A percentile compares a stretch with the other conserved stretches of the same genome.
phyloP scores from a whole-genome alignment of 2,797 vertebrate species.

The Myotis findleyi region DNA sequence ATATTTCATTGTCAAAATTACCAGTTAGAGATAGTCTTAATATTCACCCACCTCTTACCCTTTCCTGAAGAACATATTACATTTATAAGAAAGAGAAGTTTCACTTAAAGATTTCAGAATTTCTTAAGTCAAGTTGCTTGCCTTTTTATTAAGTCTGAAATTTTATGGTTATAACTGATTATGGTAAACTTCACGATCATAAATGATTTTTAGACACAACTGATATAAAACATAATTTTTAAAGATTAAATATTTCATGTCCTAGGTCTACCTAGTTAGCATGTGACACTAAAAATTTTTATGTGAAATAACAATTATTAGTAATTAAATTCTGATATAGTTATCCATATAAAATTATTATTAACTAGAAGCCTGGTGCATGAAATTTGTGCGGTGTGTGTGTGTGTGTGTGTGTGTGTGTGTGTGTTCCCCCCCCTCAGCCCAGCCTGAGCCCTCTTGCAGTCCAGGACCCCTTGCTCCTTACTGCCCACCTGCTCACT shows the following conservation, averaged over 20 bases:
- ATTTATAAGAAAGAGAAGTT: slow-evolving; percentile 44
- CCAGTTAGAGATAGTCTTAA: not conserved
- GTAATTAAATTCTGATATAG: too few relatives aligned
- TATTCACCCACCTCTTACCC: not conserved
- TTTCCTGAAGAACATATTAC: not conserved
- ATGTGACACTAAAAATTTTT: too few relatives aligned
- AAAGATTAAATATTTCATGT: slow-evolving; percentile 55
- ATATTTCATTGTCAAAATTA: not conserved
- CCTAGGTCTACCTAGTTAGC: slow-evolving; percentile 38
- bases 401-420: too few relatives aligned
- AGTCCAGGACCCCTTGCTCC: too few relatives aligned
- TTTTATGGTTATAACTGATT: slow-evolving; percentile 66
- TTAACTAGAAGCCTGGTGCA: too few relatives aligned
- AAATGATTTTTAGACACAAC: not conserved
- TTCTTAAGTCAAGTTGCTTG: slow-evolving; percentile 66
- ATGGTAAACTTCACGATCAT: slow-evolving; percentile 65
- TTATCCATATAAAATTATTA: too few relatives aligned
- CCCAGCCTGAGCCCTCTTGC: too few relatives aligned
- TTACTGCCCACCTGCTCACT: too few relatives aligned
- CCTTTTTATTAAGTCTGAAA: slow-evolving; percentile 60
- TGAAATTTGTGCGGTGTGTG: too few relatives aligned
- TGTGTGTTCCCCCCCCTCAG: too few relatives aligned
- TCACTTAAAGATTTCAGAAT: slow-evolving; percentile 77
- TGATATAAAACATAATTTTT: slow-evolving; percentile 76
- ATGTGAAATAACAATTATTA: too few relatives aligned